Percentiles rank a stretch among this genome's conserved stretches.
Conservation (phyloP, 2,797 vertebrate species). For the Schizothorax lantsangensis region DNA sequence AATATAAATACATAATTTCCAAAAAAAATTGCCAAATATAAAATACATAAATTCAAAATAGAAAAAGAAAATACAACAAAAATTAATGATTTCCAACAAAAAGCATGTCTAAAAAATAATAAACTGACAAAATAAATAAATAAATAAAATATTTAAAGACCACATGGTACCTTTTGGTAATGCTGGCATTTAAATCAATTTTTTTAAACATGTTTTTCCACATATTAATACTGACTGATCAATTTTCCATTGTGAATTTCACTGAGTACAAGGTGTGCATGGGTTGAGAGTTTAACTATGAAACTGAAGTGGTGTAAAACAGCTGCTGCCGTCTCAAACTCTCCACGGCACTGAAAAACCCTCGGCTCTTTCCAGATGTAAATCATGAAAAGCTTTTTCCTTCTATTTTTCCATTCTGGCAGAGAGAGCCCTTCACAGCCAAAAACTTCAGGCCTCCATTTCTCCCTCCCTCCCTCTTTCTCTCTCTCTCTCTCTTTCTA, state of each 20-base stretch:
- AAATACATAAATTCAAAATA: not conserved
- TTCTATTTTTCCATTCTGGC: conserved; percentile 42
- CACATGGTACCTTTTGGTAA: not conserved
- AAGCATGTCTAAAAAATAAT: not conserved
- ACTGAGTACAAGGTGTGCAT: not conserved
- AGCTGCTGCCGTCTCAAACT: conserved; percentile 2
- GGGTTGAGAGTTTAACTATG: not conserved
- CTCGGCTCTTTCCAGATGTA: conserved; percentile 31
- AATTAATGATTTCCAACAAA: not conserved
- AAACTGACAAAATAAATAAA: not conserved
- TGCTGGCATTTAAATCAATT: not conserved
- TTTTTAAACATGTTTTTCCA: not conserved
- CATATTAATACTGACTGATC: not conserved
- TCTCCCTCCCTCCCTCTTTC: conserved; percentile 10
- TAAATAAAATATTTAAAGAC: not conserved
- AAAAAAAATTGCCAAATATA: not conserved
- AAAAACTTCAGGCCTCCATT: conserved; percentile 7
- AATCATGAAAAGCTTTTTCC: conserved; percentile 34
- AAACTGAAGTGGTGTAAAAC: not conserved
- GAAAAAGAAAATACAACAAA: too few species aligned
- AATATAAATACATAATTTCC: not conserved
- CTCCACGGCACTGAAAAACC: not conserved
- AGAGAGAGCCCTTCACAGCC: conserved; percentile 27
- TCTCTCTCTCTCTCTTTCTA: conserved; percentile 13
- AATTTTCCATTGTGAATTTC: not conserved